Evolutionary conservation across 2,113 vertebrate species (phyloP).

Genomic region (Gavia stellata): DNA sequence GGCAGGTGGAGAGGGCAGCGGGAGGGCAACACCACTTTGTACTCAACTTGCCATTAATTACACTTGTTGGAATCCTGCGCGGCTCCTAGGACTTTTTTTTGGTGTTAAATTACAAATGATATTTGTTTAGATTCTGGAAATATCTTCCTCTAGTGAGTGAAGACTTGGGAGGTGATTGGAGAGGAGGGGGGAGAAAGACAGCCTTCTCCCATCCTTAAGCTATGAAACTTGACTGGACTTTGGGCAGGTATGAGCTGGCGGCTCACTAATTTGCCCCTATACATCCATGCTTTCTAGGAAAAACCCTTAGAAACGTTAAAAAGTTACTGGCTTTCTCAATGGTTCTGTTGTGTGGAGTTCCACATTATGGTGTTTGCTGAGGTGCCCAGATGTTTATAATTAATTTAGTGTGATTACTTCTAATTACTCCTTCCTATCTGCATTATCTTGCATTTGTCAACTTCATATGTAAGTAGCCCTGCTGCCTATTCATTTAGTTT

Average conservation of each 20-base stretch:
- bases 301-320: background rate
- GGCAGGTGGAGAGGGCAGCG: conserved; percentile 27
- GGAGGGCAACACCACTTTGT: conserved; percentile 8
- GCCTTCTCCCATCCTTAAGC: background rate
- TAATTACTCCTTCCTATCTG: conserved; percentile 34
- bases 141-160: background rate
- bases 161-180: background rate
- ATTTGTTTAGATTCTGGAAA: background rate
- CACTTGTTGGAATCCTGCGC: background rate
- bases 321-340: background rate
- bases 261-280: background rate
- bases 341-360: background rate
- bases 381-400: conserved; percentile 26
- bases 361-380: background rate
- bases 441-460: conserved; percentile 32
- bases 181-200: background rate
- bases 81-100: background rate
- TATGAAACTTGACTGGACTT: background rate
- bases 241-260: background rate
- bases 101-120: background rate
- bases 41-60: conserved; percentile 42
- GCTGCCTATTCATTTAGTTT: background rate
- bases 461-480: background rate
- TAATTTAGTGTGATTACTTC: conserved; percentile 41
- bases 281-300: background rate